Evolutionary conservation across 1,140 invertebrate species (phyloP).

Genomic region (Anastatus disparis): DNA sequence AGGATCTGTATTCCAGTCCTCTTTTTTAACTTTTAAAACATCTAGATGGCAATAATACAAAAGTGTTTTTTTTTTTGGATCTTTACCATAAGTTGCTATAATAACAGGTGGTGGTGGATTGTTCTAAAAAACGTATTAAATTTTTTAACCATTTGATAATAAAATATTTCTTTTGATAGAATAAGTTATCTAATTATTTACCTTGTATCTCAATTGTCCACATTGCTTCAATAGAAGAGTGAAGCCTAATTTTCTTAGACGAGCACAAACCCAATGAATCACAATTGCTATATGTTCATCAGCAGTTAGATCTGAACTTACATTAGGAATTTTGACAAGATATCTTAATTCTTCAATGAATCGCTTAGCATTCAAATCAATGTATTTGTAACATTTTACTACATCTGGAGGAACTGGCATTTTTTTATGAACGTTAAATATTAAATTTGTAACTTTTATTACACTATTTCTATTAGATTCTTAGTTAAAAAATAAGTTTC

Average conservation of each 20-base stretch:
- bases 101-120: constrained; percentile 71
- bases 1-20: constrained; percentile 47
- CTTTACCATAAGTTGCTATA: constrained; percentile 68
- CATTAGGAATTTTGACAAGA: constrained; percentile 40
- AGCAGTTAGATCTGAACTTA: constrained; percentile 34
- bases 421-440: constrained; percentile 35
- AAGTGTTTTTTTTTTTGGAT: constrained; percentile 70
- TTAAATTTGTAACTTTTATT: not conserved
- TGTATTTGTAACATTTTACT: constrained; percentile 44
- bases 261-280: constrained; percentile 58
- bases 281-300: constrained; percentile 26
- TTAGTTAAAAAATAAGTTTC: constrained; percentile 16
- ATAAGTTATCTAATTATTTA: not conserved
- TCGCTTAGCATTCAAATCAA: constrained; percentile 37
- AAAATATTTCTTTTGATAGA: not conserved
- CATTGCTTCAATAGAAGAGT: constrained; percentile 63
- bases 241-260: constrained; percentile 69
- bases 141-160: not conserved
- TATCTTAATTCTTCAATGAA: constrained; percentile 43
- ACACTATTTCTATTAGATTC: not conserved
- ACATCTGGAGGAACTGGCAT: constrained; percentile 46
- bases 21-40: constrained; percentile 69
- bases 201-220: constrained; percentile 7
- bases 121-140: constrained; percentile 46
- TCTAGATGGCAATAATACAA: constrained; percentile 77